These are phyloP conservation scores for Sericinus montela DNA, from an alignment of 2,888 invertebrate species.

Conservation along the genomic window DNA sequence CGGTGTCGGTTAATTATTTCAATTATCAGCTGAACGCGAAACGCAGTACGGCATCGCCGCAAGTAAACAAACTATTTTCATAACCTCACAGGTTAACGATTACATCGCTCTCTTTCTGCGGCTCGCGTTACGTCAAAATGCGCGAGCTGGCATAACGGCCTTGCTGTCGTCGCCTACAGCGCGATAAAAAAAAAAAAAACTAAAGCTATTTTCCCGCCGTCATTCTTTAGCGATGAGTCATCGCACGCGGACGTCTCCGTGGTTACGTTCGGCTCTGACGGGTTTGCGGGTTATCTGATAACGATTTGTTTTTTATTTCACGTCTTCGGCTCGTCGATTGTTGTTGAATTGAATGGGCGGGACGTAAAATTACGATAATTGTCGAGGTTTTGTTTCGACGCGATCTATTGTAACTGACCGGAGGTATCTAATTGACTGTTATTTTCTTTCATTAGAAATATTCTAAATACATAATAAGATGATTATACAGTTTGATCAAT, in stretches of 20 bases:
- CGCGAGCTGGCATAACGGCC: constrained; percentile 38
- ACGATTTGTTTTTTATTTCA: constrained; percentile 52
- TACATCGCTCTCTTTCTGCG: constrained; percentile 35
- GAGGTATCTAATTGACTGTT: too few relatives aligned
- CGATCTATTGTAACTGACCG: too few relatives aligned
- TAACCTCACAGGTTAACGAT: constrained; percentile 39
- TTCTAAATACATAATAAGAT: too few relatives aligned
- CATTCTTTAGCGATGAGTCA: constrained; percentile 56
- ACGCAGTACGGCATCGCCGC: constrained; percentile 24
- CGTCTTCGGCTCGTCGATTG: constrained; percentile 41
- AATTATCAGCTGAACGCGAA: constrained; percentile 39
- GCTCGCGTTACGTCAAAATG: constrained; percentile 39
- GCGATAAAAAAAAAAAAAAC: constrained; percentile 34
- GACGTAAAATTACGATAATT: too few relatives aligned
- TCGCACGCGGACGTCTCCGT: constrained; percentile 38
- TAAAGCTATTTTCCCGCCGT: constrained; percentile 37
- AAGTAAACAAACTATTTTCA: constrained; percentile 32
- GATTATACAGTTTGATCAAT: too few relatives aligned
- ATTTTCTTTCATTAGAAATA: too few relatives aligned
- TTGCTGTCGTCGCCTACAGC: constrained; percentile 35
- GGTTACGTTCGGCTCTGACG: constrained; percentile 22
- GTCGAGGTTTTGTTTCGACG: too few relatives aligned
- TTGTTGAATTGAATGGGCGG: constrained; percentile 32
- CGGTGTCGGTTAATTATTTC: constrained; percentile 40
- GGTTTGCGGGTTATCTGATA: constrained; percentile 52